Conservation (phyloP, 2,797 vertebrate genomes). For the Columba guinea region DNA sequence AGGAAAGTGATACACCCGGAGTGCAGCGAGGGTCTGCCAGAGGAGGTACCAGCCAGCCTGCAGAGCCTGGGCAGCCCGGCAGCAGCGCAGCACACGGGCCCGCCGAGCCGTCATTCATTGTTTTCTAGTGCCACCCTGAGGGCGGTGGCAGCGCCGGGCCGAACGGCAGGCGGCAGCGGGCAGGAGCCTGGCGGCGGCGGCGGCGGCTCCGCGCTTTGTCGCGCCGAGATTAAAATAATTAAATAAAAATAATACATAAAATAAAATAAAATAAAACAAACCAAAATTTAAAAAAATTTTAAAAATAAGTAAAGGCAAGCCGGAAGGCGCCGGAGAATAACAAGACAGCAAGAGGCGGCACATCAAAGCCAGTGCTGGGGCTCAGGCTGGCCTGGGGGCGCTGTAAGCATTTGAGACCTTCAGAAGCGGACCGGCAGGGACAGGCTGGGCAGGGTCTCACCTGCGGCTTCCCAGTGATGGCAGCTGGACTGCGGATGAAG, state of each 20-base stretch:
- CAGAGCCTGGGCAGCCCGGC: too few species aligned
- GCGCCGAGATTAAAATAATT: not conserved
- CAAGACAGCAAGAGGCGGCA: too few species aligned
- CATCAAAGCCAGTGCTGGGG: too few species aligned
- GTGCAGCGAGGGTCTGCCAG: rapidly evolving
- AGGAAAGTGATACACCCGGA: rapidly evolving
- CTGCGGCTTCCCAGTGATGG: not conserved
- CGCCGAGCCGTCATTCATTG: not conserved
- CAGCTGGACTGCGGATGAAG: not conserved
- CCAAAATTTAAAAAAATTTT: too few species aligned
- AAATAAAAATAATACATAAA: too few species aligned
- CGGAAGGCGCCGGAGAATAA: not conserved
- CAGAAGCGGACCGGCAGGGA: rapidly evolving
- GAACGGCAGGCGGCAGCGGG: too few species aligned
- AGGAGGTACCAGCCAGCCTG: too few species aligned
- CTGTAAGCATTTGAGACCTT: rapidly evolving
- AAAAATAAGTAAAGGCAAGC: not conserved
- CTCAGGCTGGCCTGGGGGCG: not conserved
- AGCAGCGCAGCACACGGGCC: too few species aligned
- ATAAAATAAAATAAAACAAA: too few species aligned
- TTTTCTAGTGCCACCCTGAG: constrained; percentile 45
- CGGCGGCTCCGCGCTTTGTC: not conserved
- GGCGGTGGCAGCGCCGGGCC: not conserved
- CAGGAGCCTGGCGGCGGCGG: too few species aligned
- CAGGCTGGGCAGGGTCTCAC: too few species aligned